Evolutionary conservation across 2,113 vertebrate species (phyloP).

Genomic region (Butastur rufipennis): DNA sequence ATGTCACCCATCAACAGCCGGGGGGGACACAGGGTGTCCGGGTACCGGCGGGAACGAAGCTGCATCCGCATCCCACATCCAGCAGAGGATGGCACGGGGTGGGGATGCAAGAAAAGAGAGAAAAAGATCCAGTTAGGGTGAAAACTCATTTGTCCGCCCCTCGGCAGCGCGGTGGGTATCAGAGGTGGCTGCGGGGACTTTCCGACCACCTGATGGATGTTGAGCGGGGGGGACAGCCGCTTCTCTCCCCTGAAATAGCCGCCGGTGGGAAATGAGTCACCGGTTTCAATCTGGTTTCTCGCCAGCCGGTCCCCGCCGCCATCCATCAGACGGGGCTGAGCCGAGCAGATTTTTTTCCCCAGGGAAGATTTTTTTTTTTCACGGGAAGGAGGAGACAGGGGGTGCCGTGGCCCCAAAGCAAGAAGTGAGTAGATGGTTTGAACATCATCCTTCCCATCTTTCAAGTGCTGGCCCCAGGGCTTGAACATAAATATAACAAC

Average conservation of each 20-base stretch:
- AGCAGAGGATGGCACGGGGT: fast-evolving
- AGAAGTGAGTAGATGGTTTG: background rate
- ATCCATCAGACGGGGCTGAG: background rate
- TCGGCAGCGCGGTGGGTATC: background rate
- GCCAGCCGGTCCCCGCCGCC: background rate
- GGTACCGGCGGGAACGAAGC: background rate
- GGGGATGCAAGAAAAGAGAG: background rate
- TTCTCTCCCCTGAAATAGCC: background rate
- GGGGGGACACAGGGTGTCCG: fast-evolving
- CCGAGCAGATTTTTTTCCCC: background rate
- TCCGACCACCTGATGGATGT: background rate
- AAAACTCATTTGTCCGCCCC: background rate
- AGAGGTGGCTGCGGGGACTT: background rate
- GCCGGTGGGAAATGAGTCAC: background rate
- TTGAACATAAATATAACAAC: background rate
- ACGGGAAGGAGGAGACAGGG: background rate
- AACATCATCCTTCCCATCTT: background rate
- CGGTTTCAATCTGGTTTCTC: background rate
- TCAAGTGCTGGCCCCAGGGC: background rate
- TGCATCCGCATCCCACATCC: background rate
- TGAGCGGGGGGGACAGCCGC: background rate
- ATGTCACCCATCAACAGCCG: background rate
- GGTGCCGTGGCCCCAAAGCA: background rate
- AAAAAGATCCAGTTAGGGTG: background rate
- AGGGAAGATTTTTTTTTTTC: background rate